phyloP scores from a whole-genome alignment of 2,797 vertebrate species.

The Pitangus sulphuratus region DNA sequence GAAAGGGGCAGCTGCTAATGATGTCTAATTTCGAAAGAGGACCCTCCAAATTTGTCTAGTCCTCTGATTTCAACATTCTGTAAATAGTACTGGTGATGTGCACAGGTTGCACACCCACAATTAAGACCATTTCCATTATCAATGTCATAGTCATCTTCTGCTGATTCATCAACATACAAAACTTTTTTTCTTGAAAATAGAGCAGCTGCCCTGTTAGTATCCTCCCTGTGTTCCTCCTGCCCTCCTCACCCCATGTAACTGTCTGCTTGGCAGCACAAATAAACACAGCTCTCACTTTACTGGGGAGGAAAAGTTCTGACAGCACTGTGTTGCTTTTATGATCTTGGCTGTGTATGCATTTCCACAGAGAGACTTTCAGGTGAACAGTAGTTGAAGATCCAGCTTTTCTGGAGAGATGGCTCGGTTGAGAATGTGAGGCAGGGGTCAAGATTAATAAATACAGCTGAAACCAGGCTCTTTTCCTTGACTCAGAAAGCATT shows the following conservation, averaged over 20 bases:
- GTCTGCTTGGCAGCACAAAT: neutral
- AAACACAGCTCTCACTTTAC: neutral
- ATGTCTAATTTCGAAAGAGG: neutral
- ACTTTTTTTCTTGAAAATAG: neutral
- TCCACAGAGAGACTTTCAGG: neutral
- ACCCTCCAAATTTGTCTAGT: neutral
- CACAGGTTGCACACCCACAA: neutral
- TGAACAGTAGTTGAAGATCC: slow-evolving; percentile 6
- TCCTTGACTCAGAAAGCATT: neutral
- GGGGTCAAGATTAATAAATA: slow-evolving; percentile 32
- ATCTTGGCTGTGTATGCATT: neutral
- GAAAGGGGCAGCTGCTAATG: neutral
- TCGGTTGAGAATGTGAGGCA: accelerated
- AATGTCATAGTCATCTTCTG: neutral
- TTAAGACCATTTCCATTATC: neutral
- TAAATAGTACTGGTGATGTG: neutral
- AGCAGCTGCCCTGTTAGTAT: neutral
- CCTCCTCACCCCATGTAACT: neutral
- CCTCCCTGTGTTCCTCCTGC: neutral
- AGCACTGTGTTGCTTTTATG: neutral
- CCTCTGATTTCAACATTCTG: neutral
- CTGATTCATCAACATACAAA: neutral
- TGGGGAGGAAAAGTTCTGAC: neutral
- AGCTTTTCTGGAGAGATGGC: neutral
- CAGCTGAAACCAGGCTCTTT: slow-evolving; percentile 1